These are phyloP conservation scores for Sarcophaga subvicina DNA, from an alignment of 2,888 invertebrate genomes.

Conservation along the genomic window DNA sequence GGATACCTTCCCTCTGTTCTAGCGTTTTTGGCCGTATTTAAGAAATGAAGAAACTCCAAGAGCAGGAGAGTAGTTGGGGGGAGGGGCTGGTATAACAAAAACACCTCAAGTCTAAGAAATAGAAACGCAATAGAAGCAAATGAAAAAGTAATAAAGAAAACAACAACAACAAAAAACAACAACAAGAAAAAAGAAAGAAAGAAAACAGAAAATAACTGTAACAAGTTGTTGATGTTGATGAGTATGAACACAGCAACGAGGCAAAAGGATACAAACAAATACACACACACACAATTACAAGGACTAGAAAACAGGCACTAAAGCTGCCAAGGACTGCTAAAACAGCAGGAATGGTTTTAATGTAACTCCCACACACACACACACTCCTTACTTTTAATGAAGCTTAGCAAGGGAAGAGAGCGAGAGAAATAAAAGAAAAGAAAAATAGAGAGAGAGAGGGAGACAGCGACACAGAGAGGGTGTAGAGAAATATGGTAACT, in stretches of 20 bases:
- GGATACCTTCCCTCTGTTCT: no score
- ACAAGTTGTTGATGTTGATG: slow-evolving; percentile 68
- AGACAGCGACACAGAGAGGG: no score
- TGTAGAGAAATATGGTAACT: neutral
- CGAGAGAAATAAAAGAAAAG: no score
- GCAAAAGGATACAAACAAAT: slow-evolving; percentile 21
- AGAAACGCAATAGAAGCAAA: slow-evolving; percentile 12
- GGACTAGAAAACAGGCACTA: neutral
- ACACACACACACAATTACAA: slow-evolving; percentile 3
- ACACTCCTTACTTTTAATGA: no score
- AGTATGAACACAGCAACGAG: slow-evolving; percentile 54
- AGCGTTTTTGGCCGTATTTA: no score
- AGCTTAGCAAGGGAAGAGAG: no score
- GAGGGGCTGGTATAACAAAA: neutral
- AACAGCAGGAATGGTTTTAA: neutral
- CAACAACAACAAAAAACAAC: slow-evolving; percentile 5
- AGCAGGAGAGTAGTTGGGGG: no score
- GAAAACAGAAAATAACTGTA: slow-evolving; percentile 41
- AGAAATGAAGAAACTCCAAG: no score
- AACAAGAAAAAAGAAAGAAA: neutral
- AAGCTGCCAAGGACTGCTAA: slow-evolving; percentile 36
- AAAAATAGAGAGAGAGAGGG: no score
- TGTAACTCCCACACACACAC: no score
- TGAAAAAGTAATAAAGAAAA: slow-evolving; percentile 11
- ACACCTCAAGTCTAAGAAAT: neutral